These are phyloP conservation scores for Seira sanloemensis DNA, from an alignment of 2,888 invertebrate species.

Conservation along the genomic window DNA sequence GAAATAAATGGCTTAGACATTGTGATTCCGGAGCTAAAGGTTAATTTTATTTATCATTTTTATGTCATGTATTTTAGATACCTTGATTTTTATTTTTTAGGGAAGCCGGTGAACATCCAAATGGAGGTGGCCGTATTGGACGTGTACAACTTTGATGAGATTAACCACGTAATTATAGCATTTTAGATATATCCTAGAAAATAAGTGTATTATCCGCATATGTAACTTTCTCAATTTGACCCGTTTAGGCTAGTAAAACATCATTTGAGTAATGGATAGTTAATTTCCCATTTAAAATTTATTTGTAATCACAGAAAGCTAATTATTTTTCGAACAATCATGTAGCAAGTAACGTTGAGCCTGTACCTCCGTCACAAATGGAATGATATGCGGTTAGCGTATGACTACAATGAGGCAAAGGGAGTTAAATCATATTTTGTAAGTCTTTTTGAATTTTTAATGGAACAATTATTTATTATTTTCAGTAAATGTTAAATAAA, in stretches of 20 bases:
- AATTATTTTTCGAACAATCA: background rate
- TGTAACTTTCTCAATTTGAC: no score
- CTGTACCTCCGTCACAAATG: conserved; percentile 65
- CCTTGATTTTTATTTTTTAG: conserved; percentile 3
- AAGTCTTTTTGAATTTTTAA: background rate
- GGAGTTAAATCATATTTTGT: background rate
- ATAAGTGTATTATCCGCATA: no score
- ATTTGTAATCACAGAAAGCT: background rate
- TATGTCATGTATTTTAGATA: no score
- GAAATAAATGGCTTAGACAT: no score
- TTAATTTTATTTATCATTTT: no score
- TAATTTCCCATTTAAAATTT: no score
- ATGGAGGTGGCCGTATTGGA: conserved; percentile 58
- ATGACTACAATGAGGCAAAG: conserved; percentile 11
- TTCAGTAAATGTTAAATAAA: background rate
- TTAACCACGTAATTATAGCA: conserved; percentile 62
- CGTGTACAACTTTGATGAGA: conserved; percentile 66
- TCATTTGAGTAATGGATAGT: no score
- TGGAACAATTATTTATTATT: no score
- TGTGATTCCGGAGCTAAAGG: no score
- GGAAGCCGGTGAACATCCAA: conserved; percentile 29
- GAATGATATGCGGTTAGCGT: conserved; percentile 56
- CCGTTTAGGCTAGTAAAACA: no score
- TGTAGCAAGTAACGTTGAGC: conserved; percentile 62
- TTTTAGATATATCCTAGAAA: no score